Evolutionary conservation across 2,888 invertebrate genomes (phyloP), one percentile per base, ranked within the genome.

Genomic region (Phaonia tiefii): DNA sequence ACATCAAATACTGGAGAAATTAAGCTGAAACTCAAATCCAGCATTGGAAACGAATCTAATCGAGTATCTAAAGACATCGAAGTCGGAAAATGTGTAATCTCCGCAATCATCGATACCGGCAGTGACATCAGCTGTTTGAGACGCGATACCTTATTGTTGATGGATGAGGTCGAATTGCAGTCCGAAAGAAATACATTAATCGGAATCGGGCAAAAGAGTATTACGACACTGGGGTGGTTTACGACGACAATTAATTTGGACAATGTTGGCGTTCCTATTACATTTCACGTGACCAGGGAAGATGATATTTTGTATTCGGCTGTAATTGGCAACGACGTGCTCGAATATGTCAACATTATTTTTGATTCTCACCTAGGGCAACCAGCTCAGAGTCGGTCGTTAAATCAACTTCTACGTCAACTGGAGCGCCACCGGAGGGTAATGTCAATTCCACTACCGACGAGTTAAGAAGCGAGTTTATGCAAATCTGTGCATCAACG

Each of bases 271-370:
- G 39, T 60, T 3, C 37, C 17, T 13, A 49, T 66, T 2, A 66
- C 3, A 31, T 66, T 66, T 31, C 66, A 66, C 20, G 49, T 66
- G 1, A 11, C 22, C 7, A 7, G 22, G 15, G 49, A 66, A 15
- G 26, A 26, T n/a, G 49, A 66, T 20, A 66, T 66, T 31, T 15
- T 49, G 26, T 66, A 66, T 66, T 22, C 66, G 8, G 31, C 15
- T 1, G 49, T 66, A n/a, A n/a, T 66, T 2, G 66, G 66, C 4
- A 66, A 66, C 20, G 49, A 66, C 31, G 11, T 66, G n/a, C 22
- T 49, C n/a, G 31, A 66, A 11, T 26, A 49, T 15, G 49, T 66
- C 2, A 22, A 66, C 49, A 51, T 67, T 25, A 26, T 13, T 25
- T 49, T 66, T 17, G 44, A 26, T 31, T 26, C 26, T 2, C 11